Evolutionary conservation across 2,797 vertebrate genomes (phyloP).

Genomic region (Eulemur rubriventer): DNA sequence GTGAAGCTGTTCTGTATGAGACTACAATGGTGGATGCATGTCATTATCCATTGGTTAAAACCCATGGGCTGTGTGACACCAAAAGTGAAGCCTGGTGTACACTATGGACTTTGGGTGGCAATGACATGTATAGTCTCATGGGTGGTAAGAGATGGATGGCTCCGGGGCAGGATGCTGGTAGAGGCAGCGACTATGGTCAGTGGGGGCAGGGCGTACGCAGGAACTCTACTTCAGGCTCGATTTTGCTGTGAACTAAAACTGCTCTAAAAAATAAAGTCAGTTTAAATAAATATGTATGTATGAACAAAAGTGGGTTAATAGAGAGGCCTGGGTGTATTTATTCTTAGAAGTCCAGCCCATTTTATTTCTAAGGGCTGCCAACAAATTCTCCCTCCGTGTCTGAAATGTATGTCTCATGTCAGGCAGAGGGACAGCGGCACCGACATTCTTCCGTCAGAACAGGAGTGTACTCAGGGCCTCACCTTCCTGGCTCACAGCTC

Average conservation of each 20-base stretch:
- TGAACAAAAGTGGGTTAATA: background rate
- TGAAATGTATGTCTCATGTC: background rate
- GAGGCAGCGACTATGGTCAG: background rate
- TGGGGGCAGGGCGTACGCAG: background rate
- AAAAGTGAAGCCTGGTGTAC: fast-evolving
- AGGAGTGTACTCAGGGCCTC: background rate
- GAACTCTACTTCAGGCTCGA: background rate
- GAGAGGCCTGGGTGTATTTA: background rate
- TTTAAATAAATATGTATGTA: background rate
- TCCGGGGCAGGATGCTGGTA: background rate
- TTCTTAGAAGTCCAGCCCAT: background rate
- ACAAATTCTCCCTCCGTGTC: background rate
- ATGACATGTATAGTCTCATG: fast-evolving
- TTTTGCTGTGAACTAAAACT: background rate
- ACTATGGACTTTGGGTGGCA: fast-evolving
- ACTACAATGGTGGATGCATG: fast-evolving
- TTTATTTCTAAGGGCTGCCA: background rate
- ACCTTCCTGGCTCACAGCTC: background rate
- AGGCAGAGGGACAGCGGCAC: background rate
- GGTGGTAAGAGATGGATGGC: fast-evolving
- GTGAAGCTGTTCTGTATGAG: background rate
- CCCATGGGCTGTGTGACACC: background rate
- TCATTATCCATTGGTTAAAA: background rate
- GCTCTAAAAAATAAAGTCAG: background rate
- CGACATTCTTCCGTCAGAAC: background rate